phyloP scores from a whole-genome alignment of 2,797 vertebrate genomes.

The Myripristis jacobus region DNA sequence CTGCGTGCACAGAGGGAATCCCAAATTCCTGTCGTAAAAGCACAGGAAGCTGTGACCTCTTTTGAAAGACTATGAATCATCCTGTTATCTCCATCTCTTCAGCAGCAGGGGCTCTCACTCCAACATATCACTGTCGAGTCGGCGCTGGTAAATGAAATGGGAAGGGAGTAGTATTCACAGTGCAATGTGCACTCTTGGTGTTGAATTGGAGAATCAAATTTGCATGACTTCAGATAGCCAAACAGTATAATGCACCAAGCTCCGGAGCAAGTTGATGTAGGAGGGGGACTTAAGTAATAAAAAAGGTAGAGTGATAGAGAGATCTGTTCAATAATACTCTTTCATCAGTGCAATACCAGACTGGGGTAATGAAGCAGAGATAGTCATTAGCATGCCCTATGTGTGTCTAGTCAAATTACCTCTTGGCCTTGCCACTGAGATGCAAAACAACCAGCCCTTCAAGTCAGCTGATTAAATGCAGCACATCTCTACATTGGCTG shows the following conservation, averaged over 20 bases:
- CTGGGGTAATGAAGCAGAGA: constrained; percentile 62
- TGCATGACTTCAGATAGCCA: constrained; percentile 52
- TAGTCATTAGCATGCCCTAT: constrained; percentile 74
- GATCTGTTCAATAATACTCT: constrained; percentile 56
- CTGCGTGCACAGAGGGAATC: constrained; percentile 75
- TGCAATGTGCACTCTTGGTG: constrained; percentile 47
- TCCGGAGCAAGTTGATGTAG: constrained; percentile 37
- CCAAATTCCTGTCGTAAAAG: constrained; percentile 77
- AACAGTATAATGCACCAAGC: constrained; percentile 46
- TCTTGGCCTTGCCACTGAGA: constrained; percentile 62
- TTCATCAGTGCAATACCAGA: constrained; percentile 47
- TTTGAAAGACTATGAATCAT: constrained; percentile 80
- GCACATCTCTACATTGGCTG: constrained; percentile 47
- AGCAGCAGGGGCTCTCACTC: constrained; percentile 62
- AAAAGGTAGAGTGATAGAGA: constrained; percentile 52
- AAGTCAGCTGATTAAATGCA: constrained; percentile 75
- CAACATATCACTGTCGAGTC: constrained; percentile 55
- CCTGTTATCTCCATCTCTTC: constrained; percentile 77
- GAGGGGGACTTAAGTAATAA: constrained; percentile 25
- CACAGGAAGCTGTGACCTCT: constrained; percentile 79
- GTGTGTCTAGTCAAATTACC: constrained; percentile 75
- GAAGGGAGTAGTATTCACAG: constrained; percentile 57
- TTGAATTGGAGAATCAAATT: constrained; percentile 57
- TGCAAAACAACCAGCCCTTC: constrained; percentile 69
- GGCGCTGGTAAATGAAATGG: constrained; percentile 66